Base-by-base conservation (phyloP, 2,797 vertebrate species). In the Odontamblyopus lacepedii region DNA sequence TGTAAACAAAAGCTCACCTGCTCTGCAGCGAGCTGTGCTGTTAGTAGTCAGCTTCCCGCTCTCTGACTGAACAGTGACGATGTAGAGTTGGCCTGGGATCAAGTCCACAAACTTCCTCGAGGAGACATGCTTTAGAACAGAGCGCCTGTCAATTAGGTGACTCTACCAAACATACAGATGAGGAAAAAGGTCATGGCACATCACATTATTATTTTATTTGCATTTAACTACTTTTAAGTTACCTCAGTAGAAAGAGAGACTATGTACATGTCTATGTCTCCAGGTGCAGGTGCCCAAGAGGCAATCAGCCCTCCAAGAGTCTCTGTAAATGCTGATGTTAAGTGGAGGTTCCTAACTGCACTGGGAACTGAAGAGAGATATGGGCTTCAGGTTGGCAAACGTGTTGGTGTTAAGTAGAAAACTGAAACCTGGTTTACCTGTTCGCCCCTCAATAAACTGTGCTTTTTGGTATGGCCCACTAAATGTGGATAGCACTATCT, bases 401-500 rank as follows among this genome's bases (percentile, higher is more conserved):
- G 2, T 12, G 19, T 5, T 19, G 11, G 12, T 53, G 18, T 6
- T 32, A 66, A 29, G 23, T 15, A 12, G 13, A 35, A 55, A 30
- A 35, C n/a, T 69, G 44, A 29, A 5, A 0, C 23, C 23, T 5
- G 2, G 2, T 63, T 41, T 59, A 99, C 98, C 95, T 75, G 97
- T 98, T 27, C 95, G 90, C 53, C 95, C 97, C 79, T 96, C 94
- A 6, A 95, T 94, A 88, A 95, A 95, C 89, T 95, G 92, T 6
- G 96, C 87, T 15, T 92, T 92, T 72, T 97, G 96, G 60, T 93
- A 91, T 1, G 94, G 88, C 7, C 97, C 98, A 69, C 97, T 98
- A 91, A 97, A 94, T 0, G 98, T 97, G 50, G 96, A 94, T 77
- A 98, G 95, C 71, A 98, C 94, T 48, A 98, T 96, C 92, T 97